Evolutionary conservation across 2,113 vertebrate genomes (phyloP).

Genomic region (Nipponia nippon): DNA sequence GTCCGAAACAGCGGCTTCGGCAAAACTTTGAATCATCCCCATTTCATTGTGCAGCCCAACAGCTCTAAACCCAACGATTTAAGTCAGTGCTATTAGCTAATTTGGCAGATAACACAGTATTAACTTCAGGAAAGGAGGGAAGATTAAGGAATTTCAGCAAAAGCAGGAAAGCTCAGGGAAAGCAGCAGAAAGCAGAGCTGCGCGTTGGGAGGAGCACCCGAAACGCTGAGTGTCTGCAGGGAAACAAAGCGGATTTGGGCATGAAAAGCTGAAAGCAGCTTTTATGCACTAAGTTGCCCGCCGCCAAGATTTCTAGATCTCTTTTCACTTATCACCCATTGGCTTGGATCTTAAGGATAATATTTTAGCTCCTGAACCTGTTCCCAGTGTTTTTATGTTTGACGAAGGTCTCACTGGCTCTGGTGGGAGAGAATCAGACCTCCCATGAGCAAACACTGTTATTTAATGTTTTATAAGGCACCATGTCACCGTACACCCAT

Average conservation of each 20-base stretch:
- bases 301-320: not conserved
- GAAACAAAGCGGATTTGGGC: not conserved
- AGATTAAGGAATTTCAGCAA: not conserved
- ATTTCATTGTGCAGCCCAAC: not conserved
- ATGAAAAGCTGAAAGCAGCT: not conserved
- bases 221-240: not conserved
- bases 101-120: not conserved
- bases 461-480: not conserved
- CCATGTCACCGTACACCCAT: too few relatives aligned
- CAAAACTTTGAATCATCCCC: not conserved
- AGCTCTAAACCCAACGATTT: not conserved
- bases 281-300: not conserved
- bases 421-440: not conserved
- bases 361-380: not conserved
- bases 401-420: not conserved
- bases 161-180: not conserved
- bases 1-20: not conserved
- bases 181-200: not conserved
- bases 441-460: not conserved
- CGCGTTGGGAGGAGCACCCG: not conserved
- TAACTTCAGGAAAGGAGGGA: not conserved
- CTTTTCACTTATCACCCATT: not conserved
- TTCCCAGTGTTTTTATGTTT: not conserved
- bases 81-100: not conserved
- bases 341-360: not conserved